Evolutionary conservation across 64 coral and sea anemone genomes (phyloP), one percentile per base, ranked within the genome.

Genomic region (Trachythela sp.): DNA sequence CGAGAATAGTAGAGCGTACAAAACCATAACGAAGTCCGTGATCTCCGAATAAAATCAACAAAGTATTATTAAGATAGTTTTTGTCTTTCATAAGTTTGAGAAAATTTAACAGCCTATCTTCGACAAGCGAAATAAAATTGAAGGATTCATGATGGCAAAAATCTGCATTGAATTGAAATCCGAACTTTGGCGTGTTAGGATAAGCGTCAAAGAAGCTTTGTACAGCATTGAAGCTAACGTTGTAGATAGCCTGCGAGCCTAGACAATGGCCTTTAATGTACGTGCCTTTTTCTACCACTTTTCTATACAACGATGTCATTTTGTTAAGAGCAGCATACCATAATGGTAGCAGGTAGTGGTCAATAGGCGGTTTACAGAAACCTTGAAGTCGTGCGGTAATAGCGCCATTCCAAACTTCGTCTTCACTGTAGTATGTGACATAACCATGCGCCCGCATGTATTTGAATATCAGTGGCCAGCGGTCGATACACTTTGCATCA

Each of bases 381-480:
- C 59, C 59, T 68, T 68, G 3, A n/a, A 68, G 59, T 68, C 59
- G 20, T 3, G 59, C 30, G 6, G 59, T 68, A 31, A 68, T 68
- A 6, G 59, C 59, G 7, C 59, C 59, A 14, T 68, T 68, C 20
- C 30, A 68, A 22, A 68, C 2, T 22, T 22, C 18, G 3, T 6
- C 18, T 14, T 68, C 59, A 68, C 30, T 68, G 18, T 68, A 68
- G 51, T 91, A 84, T 31, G 93, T 91, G 9, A 94, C 89, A 60
- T 94, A 94, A 24, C 93, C 93, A 85, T 94, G 93, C 42, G 91
- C 77, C 50, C 70, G 72, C 31, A 91, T 91, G 29, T 89, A 41
- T 13, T 87, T 33, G 48, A 85, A 91, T 20, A 94, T 88, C 39
- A 86, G 91, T 36, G 93, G 93, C 93, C 93, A 94, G 9, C 39